Evolutionary conservation across 2,888 invertebrate genomes (phyloP).

Genomic region (Agonopterix arenella): DNA sequence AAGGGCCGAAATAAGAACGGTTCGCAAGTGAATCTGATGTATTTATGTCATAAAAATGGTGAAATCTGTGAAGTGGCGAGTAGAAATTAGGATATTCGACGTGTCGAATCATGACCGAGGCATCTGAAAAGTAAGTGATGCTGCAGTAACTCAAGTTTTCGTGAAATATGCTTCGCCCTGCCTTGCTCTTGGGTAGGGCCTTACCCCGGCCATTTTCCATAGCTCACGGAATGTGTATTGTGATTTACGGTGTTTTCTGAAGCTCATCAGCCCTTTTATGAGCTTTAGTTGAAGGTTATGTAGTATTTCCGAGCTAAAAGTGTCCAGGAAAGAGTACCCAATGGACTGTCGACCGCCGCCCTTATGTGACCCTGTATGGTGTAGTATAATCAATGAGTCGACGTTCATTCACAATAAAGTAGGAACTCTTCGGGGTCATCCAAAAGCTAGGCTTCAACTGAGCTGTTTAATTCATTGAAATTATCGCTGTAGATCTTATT

Average conservation of each 20-base stretch:
- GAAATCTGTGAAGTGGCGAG: constrained; percentile 88
- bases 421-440: constrained; percentile 64
- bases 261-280: constrained; percentile 15
- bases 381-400: constrained; percentile 66
- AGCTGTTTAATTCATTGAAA: constrained; percentile 36
- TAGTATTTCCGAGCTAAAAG: constrained; percentile 17
- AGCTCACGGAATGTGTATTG: constrained; percentile 42
- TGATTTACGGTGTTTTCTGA: constrained; percentile 32
- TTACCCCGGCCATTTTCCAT: constrained; percentile 71
- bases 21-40: constrained; percentile 79
- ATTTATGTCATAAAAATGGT: constrained; percentile 90
- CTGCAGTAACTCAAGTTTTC: constrained; percentile 44
- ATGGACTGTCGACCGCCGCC: constrained; percentile 57
- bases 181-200: constrained; percentile 61
- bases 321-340: constrained; percentile 18
- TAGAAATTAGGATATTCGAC: constrained; percentile 89
- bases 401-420: constrained; percentile 71
- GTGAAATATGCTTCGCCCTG: constrained; percentile 52
- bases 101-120: constrained; percentile 93
- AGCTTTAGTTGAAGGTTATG: constrained; percentile 9
- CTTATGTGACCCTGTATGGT: constrained; percentile 52
- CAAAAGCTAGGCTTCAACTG: constrained; percentile 37
- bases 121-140: constrained; percentile 90
- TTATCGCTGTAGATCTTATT: not conserved
- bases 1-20: constrained; percentile 73